Evolutionary conservation across 2,797 vertebrate species (phyloP).

Genomic region (Sebastiscus albofasciatus): DNA sequence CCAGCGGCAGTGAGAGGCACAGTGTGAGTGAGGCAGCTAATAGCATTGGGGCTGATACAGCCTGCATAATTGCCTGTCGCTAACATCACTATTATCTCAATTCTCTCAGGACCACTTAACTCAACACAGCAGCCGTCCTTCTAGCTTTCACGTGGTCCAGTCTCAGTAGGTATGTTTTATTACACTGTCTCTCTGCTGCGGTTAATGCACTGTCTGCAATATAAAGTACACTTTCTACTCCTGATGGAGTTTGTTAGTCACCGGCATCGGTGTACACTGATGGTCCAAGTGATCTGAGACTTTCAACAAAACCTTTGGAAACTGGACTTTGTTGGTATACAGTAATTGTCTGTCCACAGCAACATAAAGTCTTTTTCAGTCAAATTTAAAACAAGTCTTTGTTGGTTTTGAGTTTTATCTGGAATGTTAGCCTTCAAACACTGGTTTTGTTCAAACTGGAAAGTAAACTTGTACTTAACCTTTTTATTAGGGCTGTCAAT

Average conservation of each 20-base stretch:
- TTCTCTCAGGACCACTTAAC: conserved; percentile 49
- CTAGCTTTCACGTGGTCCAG: conserved; percentile 32
- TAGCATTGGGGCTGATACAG: conserved; percentile 9
- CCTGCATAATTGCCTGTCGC: conserved; percentile 46
- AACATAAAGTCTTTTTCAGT: background rate
- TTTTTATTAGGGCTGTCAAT: background rate
- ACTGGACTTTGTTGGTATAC: no score
- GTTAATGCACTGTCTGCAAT: conserved; percentile 10
- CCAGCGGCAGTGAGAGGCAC: background rate
- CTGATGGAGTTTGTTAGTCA: background rate
- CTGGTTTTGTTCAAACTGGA: background rate
- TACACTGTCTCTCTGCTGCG: conserved; percentile 20
- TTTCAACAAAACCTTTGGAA: background rate
- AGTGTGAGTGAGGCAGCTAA: conserved; percentile 12
- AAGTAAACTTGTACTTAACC: background rate
- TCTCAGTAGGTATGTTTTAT: conserved; percentile 39
- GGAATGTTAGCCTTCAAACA: background rate
- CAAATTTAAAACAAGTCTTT: background rate
- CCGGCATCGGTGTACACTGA: background rate
- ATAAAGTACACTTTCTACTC: background rate
- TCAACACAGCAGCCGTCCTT: conserved; percentile 36
- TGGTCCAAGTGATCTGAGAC: background rate
- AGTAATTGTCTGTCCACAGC: no score
- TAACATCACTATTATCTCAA: conserved; percentile 45
- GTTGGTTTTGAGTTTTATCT: no score